Evolutionary conservation across 2,888 invertebrate species (phyloP).

Genomic region (Lithosia quadra): DNA sequence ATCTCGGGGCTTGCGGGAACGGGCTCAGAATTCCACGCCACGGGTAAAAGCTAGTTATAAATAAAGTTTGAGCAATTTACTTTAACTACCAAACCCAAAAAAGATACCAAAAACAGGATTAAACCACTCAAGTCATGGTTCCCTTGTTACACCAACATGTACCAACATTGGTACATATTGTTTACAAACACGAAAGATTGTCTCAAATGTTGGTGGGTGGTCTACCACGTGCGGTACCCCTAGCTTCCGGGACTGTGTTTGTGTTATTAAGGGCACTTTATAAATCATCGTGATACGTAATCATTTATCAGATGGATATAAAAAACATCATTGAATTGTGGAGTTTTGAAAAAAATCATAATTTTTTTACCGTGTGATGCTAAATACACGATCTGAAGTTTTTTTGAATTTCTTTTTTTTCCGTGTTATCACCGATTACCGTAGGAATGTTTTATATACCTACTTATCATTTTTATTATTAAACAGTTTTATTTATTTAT

Average conservation of each 20-base stretch:
- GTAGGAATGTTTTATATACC: no score
- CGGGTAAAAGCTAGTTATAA: neutral
- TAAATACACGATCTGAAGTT: no score
- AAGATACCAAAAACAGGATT: constrained; percentile 41
- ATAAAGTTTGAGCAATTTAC: neutral
- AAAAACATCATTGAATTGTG: neutral
- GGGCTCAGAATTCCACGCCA: no score
- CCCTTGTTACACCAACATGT: constrained; percentile 49
- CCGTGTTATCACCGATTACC: no score
- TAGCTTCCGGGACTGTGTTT: constrained; percentile 55
- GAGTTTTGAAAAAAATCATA: no score
- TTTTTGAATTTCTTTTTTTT: no score
- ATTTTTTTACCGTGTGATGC: no score
- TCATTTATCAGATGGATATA: constrained; percentile 5
- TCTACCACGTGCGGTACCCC: constrained; percentile 47
- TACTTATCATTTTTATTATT: no score
- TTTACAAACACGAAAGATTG: constrained; percentile 47
- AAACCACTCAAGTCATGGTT: constrained; percentile 44
- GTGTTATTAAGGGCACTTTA: constrained; percentile 36
- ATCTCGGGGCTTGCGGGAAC: no score
- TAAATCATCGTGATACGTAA: constrained; percentile 31
- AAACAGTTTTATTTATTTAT: no score
- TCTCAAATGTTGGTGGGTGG: constrained; percentile 53
- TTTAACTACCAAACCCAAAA: neutral
- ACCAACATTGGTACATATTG: constrained; percentile 47